Percentiles rank a stretch among this genome's conserved stretches.
Conservation (phyloP, 2,797 vertebrate species). For the Chaenodraco wilsoni region DNA sequence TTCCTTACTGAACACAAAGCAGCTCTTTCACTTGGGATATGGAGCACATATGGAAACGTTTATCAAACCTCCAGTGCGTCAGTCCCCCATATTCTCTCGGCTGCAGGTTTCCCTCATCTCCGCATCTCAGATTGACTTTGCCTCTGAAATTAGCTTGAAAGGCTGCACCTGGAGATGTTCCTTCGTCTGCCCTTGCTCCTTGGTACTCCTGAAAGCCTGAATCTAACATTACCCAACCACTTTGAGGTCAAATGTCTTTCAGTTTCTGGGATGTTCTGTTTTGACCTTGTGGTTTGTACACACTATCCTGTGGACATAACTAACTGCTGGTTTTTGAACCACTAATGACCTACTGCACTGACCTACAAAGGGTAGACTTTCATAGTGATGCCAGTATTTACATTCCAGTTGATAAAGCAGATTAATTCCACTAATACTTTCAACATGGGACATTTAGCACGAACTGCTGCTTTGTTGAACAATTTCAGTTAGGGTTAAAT, state of each 20-base stretch:
- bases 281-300: constrained; percentile 18
- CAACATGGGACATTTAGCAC: neutral
- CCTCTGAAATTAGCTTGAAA: constrained; percentile 48
- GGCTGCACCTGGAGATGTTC: constrained; percentile 54
- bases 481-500: constrained; percentile 16
- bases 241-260: neutral
- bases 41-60: constrained; percentile 82
- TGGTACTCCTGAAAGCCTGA: constrained; percentile 11
- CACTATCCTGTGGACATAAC: constrained; percentile 6
- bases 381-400: neutral
- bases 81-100: constrained; percentile 37
- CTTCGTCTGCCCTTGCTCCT: constrained; percentile 9
- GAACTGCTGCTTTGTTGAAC: constrained; percentile 10
- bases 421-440: neutral
- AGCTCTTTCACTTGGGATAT: constrained; percentile 82
- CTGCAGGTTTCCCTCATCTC: constrained; percentile 68
- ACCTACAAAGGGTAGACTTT: neutral
- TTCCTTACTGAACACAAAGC: constrained; percentile 81
- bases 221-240: constrained; percentile 1
- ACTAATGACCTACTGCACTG: constrained; percentile 13
- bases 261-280: constrained; percentile 6
- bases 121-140: constrained; percentile 57
- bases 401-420: neutral
- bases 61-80: constrained; percentile 68
- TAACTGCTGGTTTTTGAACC: constrained; percentile 11